These are phyloP conservation scores for Carduelis carduelis DNA, from an alignment of 2,797 vertebrate genomes.

Conservation along the genomic window DNA sequence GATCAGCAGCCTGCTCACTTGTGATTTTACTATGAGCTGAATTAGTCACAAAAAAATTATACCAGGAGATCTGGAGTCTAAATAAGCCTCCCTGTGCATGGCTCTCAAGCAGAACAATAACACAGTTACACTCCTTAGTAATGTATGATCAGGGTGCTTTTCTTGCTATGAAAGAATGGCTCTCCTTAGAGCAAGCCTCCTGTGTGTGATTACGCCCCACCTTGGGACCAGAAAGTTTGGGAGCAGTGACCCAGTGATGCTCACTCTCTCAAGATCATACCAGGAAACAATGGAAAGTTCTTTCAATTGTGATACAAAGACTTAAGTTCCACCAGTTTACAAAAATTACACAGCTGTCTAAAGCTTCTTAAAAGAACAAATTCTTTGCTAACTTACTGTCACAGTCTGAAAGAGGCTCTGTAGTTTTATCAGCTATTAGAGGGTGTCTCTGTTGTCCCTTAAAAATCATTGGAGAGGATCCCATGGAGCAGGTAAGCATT, in stretches of 20 bases:
- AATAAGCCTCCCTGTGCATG: not conserved
- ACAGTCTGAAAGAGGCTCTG: not conserved
- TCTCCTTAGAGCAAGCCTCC: not conserved
- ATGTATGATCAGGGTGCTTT: not conserved
- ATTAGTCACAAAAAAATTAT: not conserved
- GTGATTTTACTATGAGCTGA: not conserved
- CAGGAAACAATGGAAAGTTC: not conserved
- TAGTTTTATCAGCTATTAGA: not conserved
- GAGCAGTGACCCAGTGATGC: not conserved
- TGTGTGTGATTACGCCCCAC: not conserved
- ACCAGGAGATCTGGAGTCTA: not conserved
- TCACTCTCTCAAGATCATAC: not conserved
- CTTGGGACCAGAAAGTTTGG: not conserved
- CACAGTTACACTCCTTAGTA: not conserved
- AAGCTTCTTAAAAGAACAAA: not conserved
- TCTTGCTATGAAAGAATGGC: not conserved
- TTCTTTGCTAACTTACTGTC: not conserved
- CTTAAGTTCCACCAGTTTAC: not conserved
- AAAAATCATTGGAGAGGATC: not conserved
- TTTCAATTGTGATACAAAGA: not conserved
- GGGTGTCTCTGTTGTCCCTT: not conserved
- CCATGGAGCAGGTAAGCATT: fast-evolving
- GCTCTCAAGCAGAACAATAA: not conserved
- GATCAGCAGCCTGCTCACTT: not conserved
- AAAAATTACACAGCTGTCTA: not conserved